Evolutionary conservation across 1,140 invertebrate genomes (phyloP), one percentile per base, ranked within the genome.

Genomic region (Microplitis demolitor): DNA sequence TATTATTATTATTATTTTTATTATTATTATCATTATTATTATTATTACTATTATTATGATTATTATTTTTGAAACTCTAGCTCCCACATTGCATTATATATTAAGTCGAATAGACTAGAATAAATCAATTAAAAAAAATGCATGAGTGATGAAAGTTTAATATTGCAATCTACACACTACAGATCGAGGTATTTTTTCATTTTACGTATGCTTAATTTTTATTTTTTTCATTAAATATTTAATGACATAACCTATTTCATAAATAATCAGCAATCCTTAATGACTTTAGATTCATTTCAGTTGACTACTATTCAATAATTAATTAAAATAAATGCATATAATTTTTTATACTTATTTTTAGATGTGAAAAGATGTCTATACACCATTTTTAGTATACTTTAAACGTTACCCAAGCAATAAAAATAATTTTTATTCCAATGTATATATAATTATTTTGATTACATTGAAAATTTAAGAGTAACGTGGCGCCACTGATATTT

Each of bases 371-470:
- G 4, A 61, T 13, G 33, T 24, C 24, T 24, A 24, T 2, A 24
- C 24, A 24, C 2, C 13, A 11, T 33, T 13, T 33, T 11, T 31
- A 33, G 31, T 33, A 61, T 61, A 56, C 60, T 34, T 13, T 61
- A n/a, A 11, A 24, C 58, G 24, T 60, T 24, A 34, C 31, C 31
- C 13, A 34, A 37, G 4, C 61, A 51, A 66, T 66, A 50, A 66
- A 66, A 66, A 51, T 50, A 66, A 51, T 66, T 66, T 66, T 66
- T 6, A n/a, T 16, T 24, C 35, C 39, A 45, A 45, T 45, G 39
- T 11, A 45, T 45, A 45, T 6, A 33, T 66, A n/a, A n/a, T 5
- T 54, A 16, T 5, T 16, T 54, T 16, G 53, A 16, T 16, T 54
- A n/a, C 53, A 16, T 54, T 13, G 13, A 14, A n/a, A 45, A 54